phyloP scores from a whole-genome alignment of 2,888 invertebrate genomes.

The Pristionchus japonicus region DNA sequence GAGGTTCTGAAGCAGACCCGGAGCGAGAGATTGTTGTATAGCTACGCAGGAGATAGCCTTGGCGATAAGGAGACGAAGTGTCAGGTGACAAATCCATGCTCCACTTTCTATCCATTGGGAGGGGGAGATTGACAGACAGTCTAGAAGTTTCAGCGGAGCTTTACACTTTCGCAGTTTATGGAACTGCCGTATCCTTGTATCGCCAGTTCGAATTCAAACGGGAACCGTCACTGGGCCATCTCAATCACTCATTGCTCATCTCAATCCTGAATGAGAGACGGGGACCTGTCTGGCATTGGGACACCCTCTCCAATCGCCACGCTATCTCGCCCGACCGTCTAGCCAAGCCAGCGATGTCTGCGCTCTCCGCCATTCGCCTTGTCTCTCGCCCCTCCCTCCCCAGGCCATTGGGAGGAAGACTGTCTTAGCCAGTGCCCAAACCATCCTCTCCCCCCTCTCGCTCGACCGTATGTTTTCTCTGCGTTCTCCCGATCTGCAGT shows the following conservation, averaged over 20 bases:
- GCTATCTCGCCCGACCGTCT: conserved; percentile 5
- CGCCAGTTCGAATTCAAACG: background rate
- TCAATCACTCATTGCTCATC: background rate
- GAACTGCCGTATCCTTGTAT: background rate
- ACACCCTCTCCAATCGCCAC: background rate
- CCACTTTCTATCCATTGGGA: background rate
- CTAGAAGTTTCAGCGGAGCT: too few species aligned
- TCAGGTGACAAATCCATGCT: background rate
- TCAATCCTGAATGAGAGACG: background rate
- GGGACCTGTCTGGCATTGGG: background rate
- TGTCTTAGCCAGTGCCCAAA: background rate
- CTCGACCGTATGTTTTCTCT: background rate
- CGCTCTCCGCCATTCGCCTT: too few species aligned
- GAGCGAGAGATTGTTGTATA: background rate
- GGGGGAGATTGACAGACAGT: too few species aligned
- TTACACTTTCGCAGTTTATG: too few species aligned
- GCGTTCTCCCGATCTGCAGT: background rate
- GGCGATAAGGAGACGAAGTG: background rate
- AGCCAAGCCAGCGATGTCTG: background rate
- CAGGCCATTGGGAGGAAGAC: background rate
- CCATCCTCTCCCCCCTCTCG: background rate
- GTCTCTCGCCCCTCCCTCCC: background rate
- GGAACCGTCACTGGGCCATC: background rate
- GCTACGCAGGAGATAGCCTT: background rate
- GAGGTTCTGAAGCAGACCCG: background rate